These are phyloP conservation scores for Phrynocephalus versicolor DNA, from an alignment of 2,113 vertebrate genomes.

Conservation along the genomic window DNA sequence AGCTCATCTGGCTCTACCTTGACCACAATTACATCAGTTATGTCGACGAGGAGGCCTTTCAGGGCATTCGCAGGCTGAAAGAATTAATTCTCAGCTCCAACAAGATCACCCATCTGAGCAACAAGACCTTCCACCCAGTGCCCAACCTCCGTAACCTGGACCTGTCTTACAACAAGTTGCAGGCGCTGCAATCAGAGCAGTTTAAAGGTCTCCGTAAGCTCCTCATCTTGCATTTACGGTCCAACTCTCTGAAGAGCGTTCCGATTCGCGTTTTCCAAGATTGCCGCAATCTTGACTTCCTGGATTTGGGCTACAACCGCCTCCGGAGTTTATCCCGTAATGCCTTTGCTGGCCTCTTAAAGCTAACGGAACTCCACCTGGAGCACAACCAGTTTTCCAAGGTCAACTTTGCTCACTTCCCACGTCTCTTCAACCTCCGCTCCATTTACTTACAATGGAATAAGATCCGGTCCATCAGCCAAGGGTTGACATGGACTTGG, in stretches of 20 bases:
- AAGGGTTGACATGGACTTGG: slow-evolving; percentile 95
- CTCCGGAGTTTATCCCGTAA: slow-evolving; percentile 93
- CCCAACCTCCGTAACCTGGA: slow-evolving; percentile 97
- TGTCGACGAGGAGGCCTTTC: slow-evolving; percentile 91
- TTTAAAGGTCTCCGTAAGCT: slow-evolving; percentile 93
- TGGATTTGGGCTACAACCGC: slow-evolving; percentile 95
- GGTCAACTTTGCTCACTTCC: slow-evolving; percentile 96
- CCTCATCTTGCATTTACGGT: slow-evolving; percentile 91
- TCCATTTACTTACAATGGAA: slow-evolving; percentile 97
- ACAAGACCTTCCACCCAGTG: slow-evolving; percentile 91
- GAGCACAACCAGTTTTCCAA: slow-evolving; percentile 98
- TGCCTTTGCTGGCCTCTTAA: slow-evolving; percentile 92
- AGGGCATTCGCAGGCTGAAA: slow-evolving; percentile 92
- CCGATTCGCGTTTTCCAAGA: slow-evolving; percentile 94
- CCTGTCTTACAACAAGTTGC: slow-evolving; percentile 96
- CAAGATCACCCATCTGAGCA: slow-evolving; percentile 90
- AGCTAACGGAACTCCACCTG: slow-evolving; percentile 93
- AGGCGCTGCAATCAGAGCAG: slow-evolving; percentile 87
- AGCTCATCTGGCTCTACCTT: slow-evolving; percentile 97
- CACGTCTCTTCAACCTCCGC: slow-evolving; percentile 92
- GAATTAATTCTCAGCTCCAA: slow-evolving; percentile 97
- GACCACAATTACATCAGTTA: slow-evolving; percentile 95
- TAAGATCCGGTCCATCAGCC: slow-evolving; percentile 88
- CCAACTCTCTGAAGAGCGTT: slow-evolving; percentile 91
- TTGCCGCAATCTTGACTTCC: slow-evolving; percentile 94